These are phyloP conservation scores for Corythaixoides concolor DNA, from an alignment of 2,113 vertebrate genomes.

Conservation along the genomic window DNA sequence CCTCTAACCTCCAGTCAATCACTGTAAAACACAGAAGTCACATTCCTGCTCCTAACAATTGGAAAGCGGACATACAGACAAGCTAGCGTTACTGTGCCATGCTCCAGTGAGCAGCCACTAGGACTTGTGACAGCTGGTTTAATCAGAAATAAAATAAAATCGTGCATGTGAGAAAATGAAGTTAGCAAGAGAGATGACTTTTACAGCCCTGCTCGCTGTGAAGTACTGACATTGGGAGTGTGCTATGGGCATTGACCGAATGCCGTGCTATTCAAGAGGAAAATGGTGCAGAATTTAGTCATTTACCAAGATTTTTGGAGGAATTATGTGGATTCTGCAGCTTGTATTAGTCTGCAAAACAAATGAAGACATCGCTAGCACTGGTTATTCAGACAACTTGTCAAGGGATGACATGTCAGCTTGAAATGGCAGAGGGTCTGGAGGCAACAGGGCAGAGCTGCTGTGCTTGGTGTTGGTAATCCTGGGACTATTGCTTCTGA, in stretches of 20 bases:
- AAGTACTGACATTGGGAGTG: background rate
- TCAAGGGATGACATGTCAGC: background rate
- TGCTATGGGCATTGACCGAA: background rate
- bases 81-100: slow-evolving; percentile 33
- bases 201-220: slow-evolving; percentile 30
- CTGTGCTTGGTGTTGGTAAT: background rate
- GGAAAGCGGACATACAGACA: slow-evolving; percentile 19
- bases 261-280: background rate
- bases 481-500: background rate
- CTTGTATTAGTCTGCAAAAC: slow-evolving; percentile 74
- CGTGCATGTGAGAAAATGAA: slow-evolving; percentile 9
- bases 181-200: slow-evolving; percentile 8
- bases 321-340: slow-evolving; percentile 65
- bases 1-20: background rate
- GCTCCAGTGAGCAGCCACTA: slow-evolving; percentile 60
- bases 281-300: slow-evolving; percentile 38
- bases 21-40: background rate
- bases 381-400: background rate
- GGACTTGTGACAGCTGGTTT: slow-evolving; percentile 37
- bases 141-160: slow-evolving; percentile 55
- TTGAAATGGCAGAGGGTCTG: background rate
- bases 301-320: slow-evolving; percentile 66
- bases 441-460: background rate
- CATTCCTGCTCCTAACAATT: background rate
- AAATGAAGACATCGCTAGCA: slow-evolving; percentile 64